phyloP scores from a whole-genome alignment of 2,797 vertebrate genomes.

The Dermochelys coriacea region DNA sequence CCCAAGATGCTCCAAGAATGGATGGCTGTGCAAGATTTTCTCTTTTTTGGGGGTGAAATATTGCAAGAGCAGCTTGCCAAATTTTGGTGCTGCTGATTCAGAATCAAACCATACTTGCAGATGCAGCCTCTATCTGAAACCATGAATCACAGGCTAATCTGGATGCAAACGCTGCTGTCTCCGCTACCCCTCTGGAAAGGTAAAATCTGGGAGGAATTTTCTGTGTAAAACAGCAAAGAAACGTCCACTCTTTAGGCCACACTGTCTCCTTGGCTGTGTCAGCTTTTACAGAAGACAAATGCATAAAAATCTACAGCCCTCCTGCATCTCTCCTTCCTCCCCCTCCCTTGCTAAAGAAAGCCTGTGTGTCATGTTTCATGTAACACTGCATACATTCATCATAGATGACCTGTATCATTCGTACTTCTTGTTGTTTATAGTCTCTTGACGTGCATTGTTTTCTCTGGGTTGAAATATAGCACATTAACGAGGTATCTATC shows the following conservation, averaged over 20 bases:
- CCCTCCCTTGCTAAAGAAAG: conserved; percentile 12
- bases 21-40: background rate
- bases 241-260: background rate
- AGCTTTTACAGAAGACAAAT: conserved; percentile 60
- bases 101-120: background rate
- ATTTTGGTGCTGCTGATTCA: conserved; percentile 1
- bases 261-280: conserved; percentile 31
- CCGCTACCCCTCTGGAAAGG: conserved; percentile 39
- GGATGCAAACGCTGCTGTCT: background rate
- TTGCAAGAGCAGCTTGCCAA: background rate
- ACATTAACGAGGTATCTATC: conserved; percentile 81
- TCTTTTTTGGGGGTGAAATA: background rate
- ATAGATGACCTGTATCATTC: conserved; percentile 79
- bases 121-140: conserved; percentile 8
- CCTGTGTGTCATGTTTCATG: conserved; percentile 51
- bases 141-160: conserved; percentile 42
- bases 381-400: conserved; percentile 74
- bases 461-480: conserved; percentile 78
- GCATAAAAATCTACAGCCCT: conserved; percentile 18
- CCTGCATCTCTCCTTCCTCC: background rate
- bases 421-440: conserved; percentile 79
- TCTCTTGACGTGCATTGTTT: conserved; percentile 78
- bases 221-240: conserved; percentile 19
- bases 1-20: background rate
- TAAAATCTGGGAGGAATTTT: conserved; percentile 14